Percentiles rank a stretch among this genome's conserved stretches.
These are phyloP conservation scores for Leuciscus idus DNA, from an alignment of 2,113 vertebrate genomes.

Conservation along the genomic window DNA sequence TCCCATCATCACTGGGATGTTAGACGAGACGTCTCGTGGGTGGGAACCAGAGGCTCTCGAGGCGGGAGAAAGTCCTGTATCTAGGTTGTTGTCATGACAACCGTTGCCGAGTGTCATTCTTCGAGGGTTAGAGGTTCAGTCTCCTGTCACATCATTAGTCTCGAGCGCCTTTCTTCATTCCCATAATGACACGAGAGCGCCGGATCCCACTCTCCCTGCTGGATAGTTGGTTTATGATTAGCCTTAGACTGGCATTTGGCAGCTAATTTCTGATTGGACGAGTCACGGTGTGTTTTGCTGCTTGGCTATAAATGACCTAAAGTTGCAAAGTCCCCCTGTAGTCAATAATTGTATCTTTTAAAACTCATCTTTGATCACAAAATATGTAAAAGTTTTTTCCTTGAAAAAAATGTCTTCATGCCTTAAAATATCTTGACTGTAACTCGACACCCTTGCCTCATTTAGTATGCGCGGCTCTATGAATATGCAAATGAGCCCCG, in stretches of 20 bases:
- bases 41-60: slow-evolving; percentile 9
- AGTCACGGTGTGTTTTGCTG: no score
- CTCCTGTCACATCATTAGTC: slow-evolving; percentile 23
- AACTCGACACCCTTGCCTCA: no score
- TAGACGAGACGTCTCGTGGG: background rate
- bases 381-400: no score
- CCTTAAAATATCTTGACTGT: no score
- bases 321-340: background rate
- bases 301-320: background rate
- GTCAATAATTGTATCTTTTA: no score
- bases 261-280: background rate
- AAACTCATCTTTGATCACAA: no score
- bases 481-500: no score
- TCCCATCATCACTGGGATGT: background rate
- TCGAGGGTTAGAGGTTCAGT: slow-evolving; percentile 4
- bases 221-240: background rate
- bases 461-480: no score
- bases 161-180: background rate
- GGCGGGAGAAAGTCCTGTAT: background rate
- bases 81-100: slow-evolving; percentile 46
- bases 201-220: background rate
- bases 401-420: no score
- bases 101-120: slow-evolving; percentile 28
- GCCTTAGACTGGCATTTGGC: no score
- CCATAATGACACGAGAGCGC: background rate